Percentiles rank a stretch among this genome's conserved stretches.
phyloP scores from a whole-genome alignment of 2,888 invertebrate genomes.

The Nysson spinosus region DNA sequence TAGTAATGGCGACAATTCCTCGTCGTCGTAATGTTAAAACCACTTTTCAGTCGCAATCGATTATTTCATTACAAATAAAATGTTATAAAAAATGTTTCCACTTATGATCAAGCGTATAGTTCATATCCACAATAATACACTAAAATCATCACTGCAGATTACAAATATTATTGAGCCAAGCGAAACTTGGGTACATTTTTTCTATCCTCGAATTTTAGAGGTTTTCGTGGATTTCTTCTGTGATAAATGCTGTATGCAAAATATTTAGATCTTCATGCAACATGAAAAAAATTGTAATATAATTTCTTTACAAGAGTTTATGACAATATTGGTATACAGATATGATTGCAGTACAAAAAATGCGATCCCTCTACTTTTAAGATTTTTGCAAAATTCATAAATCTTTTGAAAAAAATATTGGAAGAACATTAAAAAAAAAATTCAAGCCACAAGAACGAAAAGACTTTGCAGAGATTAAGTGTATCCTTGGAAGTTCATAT shows the following conservation, averaged over 20 bases:
- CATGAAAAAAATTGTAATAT: constrained; percentile 56
- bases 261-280: constrained; percentile 49
- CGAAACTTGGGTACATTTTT: constrained; percentile 48
- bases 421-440: neutral
- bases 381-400: constrained; percentile 43
- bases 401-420: constrained; percentile 11
- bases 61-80: constrained; percentile 65
- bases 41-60: constrained; percentile 49
- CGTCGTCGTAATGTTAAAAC: constrained; percentile 78
- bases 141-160: constrained; percentile 44
- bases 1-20: constrained; percentile 87
- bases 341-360: constrained; percentile 56
- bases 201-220: constrained; percentile 45
- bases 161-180: constrained; percentile 27
- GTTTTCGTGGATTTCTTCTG: constrained; percentile 57
- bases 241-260: constrained; percentile 51
- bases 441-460: neutral
- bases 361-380: constrained; percentile 49
- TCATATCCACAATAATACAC: constrained; percentile 54
- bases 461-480: constrained; percentile 32
- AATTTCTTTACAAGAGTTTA: constrained; percentile 57
- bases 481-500: constrained; percentile 45
- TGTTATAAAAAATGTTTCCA: constrained; percentile 60
- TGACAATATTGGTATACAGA: constrained; percentile 61
- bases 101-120: constrained; percentile 58